A percentile compares a stretch with the other conserved stretches of the same genome.
Evolutionary conservation across 1,140 invertebrate species (phyloP).

Genomic region (Gryon sp.): DNA sequence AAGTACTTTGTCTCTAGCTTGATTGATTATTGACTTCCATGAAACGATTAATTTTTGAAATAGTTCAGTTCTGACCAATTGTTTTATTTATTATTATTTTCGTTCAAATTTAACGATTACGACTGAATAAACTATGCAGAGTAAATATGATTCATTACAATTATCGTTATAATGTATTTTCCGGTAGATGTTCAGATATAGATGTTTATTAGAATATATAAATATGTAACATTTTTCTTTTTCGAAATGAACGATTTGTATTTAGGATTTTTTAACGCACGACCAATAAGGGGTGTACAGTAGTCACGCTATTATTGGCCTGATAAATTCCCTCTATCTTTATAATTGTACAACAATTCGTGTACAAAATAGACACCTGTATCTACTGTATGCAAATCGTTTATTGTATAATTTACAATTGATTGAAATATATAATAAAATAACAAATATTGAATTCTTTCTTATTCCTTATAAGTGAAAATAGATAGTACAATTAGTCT

Average conservation of each 20-base stretch:
- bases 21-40: constrained; percentile 41
- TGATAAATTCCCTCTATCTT: constrained; percentile 3
- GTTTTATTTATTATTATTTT: not conserved
- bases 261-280: constrained; percentile 49
- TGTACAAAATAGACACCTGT: constrained; percentile 42
- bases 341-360: constrained; percentile 42
- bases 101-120: not conserved
- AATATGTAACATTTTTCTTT: constrained; percentile 38
- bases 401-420: constrained; percentile 55
- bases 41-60: constrained; percentile 1
- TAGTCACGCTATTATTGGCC: no score
- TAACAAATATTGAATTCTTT: no score
- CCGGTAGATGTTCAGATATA: constrained; percentile 28
- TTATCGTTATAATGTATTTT: constrained; percentile 26
- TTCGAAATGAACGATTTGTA: constrained; percentile 47
- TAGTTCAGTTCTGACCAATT: no score
- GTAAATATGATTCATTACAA: not conserved
- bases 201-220: constrained; percentile 34
- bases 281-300: not conserved
- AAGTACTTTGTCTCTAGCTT: constrained; percentile 15
- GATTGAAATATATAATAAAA: constrained; percentile 25
- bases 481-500: no score
- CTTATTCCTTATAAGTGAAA: no score
- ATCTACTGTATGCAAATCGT: constrained; percentile 48
- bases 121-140: not conserved